Evolutionary conservation across 2,113 vertebrate genomes (phyloP).

Genomic region (Boulengerochromis microlepis): DNA sequence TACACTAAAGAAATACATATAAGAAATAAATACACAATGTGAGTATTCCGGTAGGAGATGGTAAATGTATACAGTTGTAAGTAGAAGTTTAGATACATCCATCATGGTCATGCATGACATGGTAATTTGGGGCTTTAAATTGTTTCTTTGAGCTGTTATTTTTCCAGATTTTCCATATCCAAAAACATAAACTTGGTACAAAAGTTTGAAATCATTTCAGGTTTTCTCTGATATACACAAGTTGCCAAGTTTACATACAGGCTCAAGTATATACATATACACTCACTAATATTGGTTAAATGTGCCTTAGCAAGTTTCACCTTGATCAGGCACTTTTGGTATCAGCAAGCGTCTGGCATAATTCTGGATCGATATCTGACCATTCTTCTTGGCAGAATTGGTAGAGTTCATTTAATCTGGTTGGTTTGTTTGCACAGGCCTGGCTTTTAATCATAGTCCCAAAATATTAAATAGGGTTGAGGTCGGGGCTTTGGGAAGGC

Average conservation of each 20-base stretch:
- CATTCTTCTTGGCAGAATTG: not conserved
- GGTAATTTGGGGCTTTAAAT: too few relatives aligned
- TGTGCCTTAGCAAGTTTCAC: too few relatives aligned
- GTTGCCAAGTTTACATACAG: not conserved
- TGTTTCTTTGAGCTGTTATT: not conserved
- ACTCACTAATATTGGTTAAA: too few relatives aligned
- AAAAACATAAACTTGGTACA: not conserved
- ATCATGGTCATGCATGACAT: not conserved
- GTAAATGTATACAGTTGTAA: not conserved
- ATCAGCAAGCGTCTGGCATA: not conserved
- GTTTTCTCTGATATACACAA: not conserved
- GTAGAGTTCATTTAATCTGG: not conserved
- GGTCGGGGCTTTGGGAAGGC: not conserved
- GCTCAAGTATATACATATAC: not conserved
- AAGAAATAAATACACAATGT: not conserved
- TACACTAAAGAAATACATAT: not conserved
- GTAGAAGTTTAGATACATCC: not conserved
- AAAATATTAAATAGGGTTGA: not conserved
- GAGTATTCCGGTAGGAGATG: not conserved
- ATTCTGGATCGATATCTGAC: not conserved
- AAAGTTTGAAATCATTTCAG: not conserved
- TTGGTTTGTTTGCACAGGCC: not conserved
- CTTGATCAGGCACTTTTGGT: not conserved
- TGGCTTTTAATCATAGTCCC: not conserved
- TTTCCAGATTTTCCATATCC: not conserved